Conservation (phyloP, 92 coral and sea anemone genomes). For the Porites rus region DNA sequence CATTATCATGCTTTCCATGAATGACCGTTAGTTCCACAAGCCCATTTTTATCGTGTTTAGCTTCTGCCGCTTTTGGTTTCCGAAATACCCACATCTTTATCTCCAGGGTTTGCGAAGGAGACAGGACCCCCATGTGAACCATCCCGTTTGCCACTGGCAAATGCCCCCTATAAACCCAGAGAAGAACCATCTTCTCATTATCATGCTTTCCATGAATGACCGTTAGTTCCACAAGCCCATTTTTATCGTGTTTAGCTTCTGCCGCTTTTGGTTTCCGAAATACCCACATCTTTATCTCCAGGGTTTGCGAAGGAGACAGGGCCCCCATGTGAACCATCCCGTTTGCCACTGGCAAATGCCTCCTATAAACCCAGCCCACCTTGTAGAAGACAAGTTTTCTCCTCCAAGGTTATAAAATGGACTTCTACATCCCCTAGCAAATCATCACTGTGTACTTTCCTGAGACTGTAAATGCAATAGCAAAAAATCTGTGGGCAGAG, state of each 20-base stretch:
- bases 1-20: constrained; percentile 40
- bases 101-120: constrained; percentile 55
- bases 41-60: constrained; percentile 67
- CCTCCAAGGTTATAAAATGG: too few species aligned
- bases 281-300: constrained; percentile 71
- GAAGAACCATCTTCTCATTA: too few species aligned
- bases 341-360: background rate
- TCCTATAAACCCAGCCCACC: too few species aligned
- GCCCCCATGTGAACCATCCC: constrained; percentile 77
- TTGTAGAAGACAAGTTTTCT: too few species aligned
- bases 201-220: too few species aligned
- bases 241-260: constrained; percentile 37
- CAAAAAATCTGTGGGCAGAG: too few species aligned
- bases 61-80: constrained; percentile 74
- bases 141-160: constrained; percentile 18
- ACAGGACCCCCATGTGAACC: constrained; percentile 71
- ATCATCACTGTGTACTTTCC: too few species aligned
- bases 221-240: too few species aligned
- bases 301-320: constrained; percentile 54
- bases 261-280: constrained; percentile 83
- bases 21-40: constrained; percentile 64
- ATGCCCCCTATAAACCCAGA: too few species aligned
- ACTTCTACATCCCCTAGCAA: too few species aligned
- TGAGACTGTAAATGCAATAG: too few species aligned
- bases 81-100: constrained; percentile 82